phyloP scores from a whole-genome alignment of 2,113 vertebrate species.

The Protomyctophum bolini region DNA sequence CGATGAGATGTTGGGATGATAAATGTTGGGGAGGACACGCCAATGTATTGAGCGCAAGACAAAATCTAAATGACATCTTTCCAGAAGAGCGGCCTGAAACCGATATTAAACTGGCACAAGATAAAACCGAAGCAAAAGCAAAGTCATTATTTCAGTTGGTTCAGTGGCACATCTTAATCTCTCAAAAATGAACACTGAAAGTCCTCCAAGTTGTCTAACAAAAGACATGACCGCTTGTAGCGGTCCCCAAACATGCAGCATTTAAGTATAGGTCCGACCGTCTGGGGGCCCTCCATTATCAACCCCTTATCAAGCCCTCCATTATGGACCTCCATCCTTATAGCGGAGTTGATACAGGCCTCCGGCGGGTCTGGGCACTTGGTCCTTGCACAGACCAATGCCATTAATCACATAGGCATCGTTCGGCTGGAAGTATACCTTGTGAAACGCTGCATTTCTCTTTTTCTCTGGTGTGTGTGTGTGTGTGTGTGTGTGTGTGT shows the following conservation, averaged over 20 bases:
- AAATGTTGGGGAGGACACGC: slow-evolving; percentile 23
- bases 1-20: slow-evolving; percentile 2
- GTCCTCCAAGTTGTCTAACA: slow-evolving; percentile 11
- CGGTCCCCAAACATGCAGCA: neutral
- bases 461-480: no score
- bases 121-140: neutral
- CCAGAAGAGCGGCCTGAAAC: slow-evolving; percentile 12
- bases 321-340: neutral
- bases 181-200: neutral
- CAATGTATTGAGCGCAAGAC: neutral
- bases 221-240: neutral
- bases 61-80: slow-evolving; percentile 8
- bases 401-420: slow-evolving; percentile 44
- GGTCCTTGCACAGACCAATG: neutral
- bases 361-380: slow-evolving; percentile 2
- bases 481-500: no score
- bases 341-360: slow-evolving; percentile 1
- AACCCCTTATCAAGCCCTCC: no score
- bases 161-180: neutral
- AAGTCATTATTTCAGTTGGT: neutral
- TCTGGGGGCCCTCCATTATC: neutral
- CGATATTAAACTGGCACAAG: slow-evolving; percentile 8
- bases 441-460: slow-evolving; percentile 50
- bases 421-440: slow-evolving; percentile 25
- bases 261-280: neutral